Base-by-base conservation (phyloP, 1,140 invertebrate species). In the Thrips palmi region DNA sequence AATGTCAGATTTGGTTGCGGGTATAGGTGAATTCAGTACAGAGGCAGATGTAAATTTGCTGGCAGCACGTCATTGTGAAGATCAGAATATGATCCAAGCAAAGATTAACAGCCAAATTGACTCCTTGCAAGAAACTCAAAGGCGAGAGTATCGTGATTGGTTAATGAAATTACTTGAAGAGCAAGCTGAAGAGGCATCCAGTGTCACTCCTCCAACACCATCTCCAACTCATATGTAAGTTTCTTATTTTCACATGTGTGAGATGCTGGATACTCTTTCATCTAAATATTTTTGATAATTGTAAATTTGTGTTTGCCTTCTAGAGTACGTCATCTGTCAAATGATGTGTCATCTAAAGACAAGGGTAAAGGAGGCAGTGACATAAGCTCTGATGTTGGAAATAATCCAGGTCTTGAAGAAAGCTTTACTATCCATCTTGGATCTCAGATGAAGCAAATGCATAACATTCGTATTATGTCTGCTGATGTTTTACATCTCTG, bases 341-440 rank as follows among this genome's bases (percentile, higher is more conserved):
- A 23, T n/a, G 21, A 35, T 12, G 7, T 4, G 24, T 11, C 10
- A 8, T 41, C 4, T 23, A 12, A 33, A 24, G 22, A 14, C 20
- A 39, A 32, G 4, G 18, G 22, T 31, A 18, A 34, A 25, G 30
- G 17, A 47, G 45, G 43, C 44, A 47, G 39, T 23, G 36, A 32
- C 41, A n/a, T n/a, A n/a, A n/a, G n/a, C n/a, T n/a, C n/a, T n/a
- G 40, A 51, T 14, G 47, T 47, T 32, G 45, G 52, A 37, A 54
- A 52, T 47, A 43, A 51, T 53, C 58, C 53, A 15, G 59, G 51
- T n/a, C 49, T 85, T 49, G 87, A 94, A 61, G 89, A 96, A 64
- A 94, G 89, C 62, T 96, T 96, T 54, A 97, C 89, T 11, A 94
- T 96, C 49, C 88, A 96, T 63, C 63, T 96, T 39, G 92, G 92